Conservation (phyloP, 2,888 invertebrate genomes). For the Galerucella calmariensis region DNA sequence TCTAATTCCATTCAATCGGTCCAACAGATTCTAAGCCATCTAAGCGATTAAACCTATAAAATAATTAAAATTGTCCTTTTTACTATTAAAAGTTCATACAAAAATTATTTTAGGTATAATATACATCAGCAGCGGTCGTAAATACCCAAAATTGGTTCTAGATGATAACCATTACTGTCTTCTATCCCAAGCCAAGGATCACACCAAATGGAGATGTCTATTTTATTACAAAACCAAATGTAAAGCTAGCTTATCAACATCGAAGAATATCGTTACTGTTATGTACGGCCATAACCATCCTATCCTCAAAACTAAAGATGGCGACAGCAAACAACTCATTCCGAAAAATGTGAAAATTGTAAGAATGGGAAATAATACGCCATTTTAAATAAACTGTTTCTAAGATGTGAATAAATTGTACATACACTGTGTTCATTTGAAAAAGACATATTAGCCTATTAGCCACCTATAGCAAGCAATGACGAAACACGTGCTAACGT, state of each 20-base stretch:
- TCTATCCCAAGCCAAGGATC: slow-evolving; percentile 45
- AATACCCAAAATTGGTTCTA: slow-evolving; percentile 48
- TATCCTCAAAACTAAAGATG: slow-evolving; percentile 19
- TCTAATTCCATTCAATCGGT: too few relatives aligned
- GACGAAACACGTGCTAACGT: too few relatives aligned
- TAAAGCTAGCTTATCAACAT: slow-evolving; percentile 48
- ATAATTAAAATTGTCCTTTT: too few relatives aligned
- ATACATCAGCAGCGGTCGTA: slow-evolving; percentile 43
- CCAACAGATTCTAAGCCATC: too few relatives aligned
- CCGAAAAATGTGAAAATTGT: slow-evolving; percentile 39
- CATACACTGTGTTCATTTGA: too few relatives aligned
- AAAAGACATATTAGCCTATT: too few relatives aligned
- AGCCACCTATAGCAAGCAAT: too few relatives aligned
- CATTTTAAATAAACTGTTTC: neutral
- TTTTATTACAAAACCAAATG: slow-evolving; percentile 54
- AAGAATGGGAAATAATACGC: neutral
- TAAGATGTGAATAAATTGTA: too few relatives aligned
- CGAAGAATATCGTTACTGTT: slow-evolving; percentile 47
- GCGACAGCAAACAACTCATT: slow-evolving; percentile 25
- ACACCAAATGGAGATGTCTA: slow-evolving; percentile 55
- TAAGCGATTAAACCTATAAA: too few relatives aligned
- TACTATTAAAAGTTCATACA: too few relatives aligned
- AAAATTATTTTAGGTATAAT: slow-evolving; percentile 38
- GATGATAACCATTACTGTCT: slow-evolving; percentile 49
- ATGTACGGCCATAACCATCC: slow-evolving; percentile 50